Evolutionary conservation across 1,140 invertebrate genomes (phyloP).

Genomic region (Epicauta chinensis): DNA sequence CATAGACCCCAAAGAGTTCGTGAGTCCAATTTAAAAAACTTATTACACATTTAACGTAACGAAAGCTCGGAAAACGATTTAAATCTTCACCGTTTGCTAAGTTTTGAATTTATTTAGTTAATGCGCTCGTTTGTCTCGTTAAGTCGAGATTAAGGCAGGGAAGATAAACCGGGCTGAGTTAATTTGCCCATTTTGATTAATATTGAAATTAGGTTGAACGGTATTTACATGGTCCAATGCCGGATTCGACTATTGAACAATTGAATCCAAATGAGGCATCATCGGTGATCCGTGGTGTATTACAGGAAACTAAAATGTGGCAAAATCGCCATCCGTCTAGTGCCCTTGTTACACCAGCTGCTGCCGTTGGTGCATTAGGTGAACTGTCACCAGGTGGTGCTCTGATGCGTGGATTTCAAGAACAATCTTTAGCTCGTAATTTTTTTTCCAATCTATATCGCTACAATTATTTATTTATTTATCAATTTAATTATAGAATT

Average conservation of each 20-base stretch:
- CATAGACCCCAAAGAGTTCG: too few species aligned
- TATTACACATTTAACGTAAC: too few species aligned
- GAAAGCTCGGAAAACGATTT: too few species aligned
- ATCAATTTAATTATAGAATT: constrained; percentile 52
- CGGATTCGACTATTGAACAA: constrained; percentile 45
- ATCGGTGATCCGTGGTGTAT: constrained; percentile 28
- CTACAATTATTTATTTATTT: background rate
- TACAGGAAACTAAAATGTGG: constrained; percentile 39
- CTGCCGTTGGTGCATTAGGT: constrained; percentile 74
- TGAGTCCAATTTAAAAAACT: too few species aligned
- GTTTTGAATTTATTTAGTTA: too few species aligned
- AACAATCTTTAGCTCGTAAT: constrained; percentile 69
- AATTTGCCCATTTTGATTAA: background rate
- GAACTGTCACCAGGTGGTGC: constrained; percentile 90
- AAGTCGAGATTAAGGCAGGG: too few species aligned
- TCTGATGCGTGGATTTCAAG: constrained; percentile 81
- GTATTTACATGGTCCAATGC: constrained; percentile 77
- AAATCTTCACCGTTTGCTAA: too few species aligned
- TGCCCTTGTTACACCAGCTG: constrained; percentile 51
- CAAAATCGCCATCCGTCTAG: constrained; percentile 28
- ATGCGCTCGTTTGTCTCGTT: too few species aligned
- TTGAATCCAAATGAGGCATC: constrained; percentile 33
- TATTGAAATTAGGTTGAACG: constrained; percentile 54
- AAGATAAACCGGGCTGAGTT: too few species aligned
- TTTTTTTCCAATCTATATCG: background rate